A percentile compares a stretch with the other conserved stretches of the same genome.
Conservation (phyloP, 2,113 vertebrate species). For the Tychaedon coryphoeus region DNA sequence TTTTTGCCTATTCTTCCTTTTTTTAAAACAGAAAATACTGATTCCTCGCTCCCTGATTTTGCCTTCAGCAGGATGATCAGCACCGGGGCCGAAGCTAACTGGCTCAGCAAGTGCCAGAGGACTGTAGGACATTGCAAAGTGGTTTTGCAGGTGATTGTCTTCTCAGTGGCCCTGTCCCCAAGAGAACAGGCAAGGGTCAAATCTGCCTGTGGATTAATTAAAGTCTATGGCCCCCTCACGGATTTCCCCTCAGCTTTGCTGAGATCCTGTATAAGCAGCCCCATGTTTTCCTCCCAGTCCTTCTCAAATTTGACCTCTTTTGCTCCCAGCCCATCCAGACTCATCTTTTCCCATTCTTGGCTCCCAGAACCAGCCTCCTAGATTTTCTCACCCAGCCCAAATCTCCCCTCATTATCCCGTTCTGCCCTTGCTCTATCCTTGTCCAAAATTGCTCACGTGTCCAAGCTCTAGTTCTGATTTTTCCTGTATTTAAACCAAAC, state of each 20-base stretch:
- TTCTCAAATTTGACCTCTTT: background rate
- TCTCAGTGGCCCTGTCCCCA: background rate
- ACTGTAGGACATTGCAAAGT: background rate
- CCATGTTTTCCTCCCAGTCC: background rate
- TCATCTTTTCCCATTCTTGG: background rate
- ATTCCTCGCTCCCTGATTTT: background rate
- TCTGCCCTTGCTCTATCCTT: background rate
- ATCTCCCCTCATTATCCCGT: background rate
- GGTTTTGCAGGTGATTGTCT: background rate
- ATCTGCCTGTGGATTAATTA: background rate
- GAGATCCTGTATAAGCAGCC: accelerated
- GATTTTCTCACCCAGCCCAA: background rate
- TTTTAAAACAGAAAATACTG: background rate
- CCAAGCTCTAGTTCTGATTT: background rate
- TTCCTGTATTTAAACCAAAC: background rate
- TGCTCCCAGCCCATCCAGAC: background rate
- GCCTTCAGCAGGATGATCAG: background rate
- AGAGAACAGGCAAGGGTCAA: background rate
- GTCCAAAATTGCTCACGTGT: background rate
- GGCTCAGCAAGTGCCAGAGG: background rate
- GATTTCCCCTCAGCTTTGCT: background rate
- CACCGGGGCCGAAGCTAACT: background rate
- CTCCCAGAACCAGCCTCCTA: background rate
- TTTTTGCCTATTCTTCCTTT: background rate
- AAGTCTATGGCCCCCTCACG: background rate